A percentile compares a stretch with the other conserved stretches of the same genome.
Evolutionary conservation across 37 sponge, comb jelly and placozoan species (phyloP).

Genomic region (Axinella damicornis): DNA sequence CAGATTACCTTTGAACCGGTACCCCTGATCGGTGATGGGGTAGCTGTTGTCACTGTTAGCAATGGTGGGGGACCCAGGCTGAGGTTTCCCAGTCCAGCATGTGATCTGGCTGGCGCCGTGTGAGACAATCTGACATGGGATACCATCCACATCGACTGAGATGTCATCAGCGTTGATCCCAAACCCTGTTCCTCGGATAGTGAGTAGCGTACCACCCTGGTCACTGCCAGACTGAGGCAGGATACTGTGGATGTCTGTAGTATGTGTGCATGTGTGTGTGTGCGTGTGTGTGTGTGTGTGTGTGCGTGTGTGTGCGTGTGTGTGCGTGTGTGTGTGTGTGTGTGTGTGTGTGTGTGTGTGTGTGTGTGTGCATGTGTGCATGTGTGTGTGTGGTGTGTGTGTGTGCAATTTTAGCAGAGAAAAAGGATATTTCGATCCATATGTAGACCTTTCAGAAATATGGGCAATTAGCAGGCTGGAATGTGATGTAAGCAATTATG

Average conservation of each 20-base stretch:
- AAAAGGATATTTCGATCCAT: no score
- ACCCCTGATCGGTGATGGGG: constrained; percentile 45
- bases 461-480: no score
- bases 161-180: constrained; percentile 21
- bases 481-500: no score
- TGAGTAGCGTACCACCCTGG: constrained; percentile 65
- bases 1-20: constrained; percentile 73
- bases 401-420: no score
- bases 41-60: constrained; percentile 22
- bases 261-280: neutral
- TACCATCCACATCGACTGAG: constrained; percentile 69
- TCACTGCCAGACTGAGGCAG: constrained; percentile 48
- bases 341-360: no score
- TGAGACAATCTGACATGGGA: constrained; percentile 55
- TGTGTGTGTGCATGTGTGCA: no score
- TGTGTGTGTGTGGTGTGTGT: no score
- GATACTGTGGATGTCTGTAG: constrained; percentile 54
- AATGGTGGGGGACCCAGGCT: constrained; percentile 21
- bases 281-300: constrained; percentile 5
- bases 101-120: constrained; percentile 13
- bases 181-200: constrained; percentile 67
- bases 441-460: no score
- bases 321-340: no score
- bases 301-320: neutral
- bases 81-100: constrained; percentile 46